Conservation (phyloP, 2,113 vertebrate species). For the Hystrix brachyura region DNA sequence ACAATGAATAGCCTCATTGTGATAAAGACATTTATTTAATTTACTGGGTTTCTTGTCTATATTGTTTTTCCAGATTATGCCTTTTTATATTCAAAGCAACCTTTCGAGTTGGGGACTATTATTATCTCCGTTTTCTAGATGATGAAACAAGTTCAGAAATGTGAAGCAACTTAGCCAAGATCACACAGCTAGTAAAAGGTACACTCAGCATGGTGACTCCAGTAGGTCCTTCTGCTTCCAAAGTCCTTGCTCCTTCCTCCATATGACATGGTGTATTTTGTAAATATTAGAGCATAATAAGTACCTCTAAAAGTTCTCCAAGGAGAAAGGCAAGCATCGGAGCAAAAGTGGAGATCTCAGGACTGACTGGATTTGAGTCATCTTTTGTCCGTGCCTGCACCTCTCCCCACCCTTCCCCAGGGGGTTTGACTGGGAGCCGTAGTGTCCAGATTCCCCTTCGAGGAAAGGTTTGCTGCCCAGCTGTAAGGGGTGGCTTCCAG, state of each 20-base stretch:
- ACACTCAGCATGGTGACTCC: neutral
- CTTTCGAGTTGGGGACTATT: neutral
- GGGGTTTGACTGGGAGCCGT: neutral
- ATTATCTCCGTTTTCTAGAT: neutral
- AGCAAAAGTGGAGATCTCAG: neutral
- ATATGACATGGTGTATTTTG: neutral
- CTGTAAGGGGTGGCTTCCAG: neutral
- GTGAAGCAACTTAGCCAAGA: slow-evolving; percentile 35
- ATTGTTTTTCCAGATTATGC: neutral
- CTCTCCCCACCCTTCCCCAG: too few relatives aligned
- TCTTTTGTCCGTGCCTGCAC: neutral
- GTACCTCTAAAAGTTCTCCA: neutral
- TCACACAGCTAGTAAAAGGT: neutral
- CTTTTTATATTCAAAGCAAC: neutral
- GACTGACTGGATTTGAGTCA: neutral
- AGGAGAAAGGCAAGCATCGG: neutral
- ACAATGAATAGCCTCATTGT: neutral
- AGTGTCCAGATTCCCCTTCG: neutral
- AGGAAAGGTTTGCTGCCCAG: neutral
- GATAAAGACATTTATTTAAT: neutral
- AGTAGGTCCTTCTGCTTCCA: neutral
- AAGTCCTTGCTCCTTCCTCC: neutral
- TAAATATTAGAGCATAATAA: neutral
- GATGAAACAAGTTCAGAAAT: neutral
- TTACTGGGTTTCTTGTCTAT: neutral